phyloP scores from a whole-genome alignment of 2,888 invertebrate species.

The Villa cingulata region DNA sequence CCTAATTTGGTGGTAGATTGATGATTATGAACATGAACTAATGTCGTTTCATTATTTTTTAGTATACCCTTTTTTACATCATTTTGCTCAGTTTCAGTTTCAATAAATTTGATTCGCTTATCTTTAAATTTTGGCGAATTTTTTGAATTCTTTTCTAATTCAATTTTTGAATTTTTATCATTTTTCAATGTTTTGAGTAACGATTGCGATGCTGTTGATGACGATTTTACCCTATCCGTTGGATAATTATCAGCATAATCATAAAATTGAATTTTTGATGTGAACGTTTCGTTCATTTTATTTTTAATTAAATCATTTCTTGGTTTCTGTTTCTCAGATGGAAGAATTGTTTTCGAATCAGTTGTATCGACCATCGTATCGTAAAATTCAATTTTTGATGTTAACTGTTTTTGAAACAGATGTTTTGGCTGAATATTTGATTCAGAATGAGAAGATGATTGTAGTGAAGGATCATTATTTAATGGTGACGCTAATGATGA shows the following conservation, averaged over 20 bases:
- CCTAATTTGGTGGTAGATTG: too few relatives aligned
- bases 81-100: not conserved
- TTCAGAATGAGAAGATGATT: too few relatives aligned
- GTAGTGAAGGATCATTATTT: not conserved
- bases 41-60: conserved; percentile 1
- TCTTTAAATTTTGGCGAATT: conserved; percentile 8
- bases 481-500: not conserved
- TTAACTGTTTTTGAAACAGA: conserved; percentile 30
- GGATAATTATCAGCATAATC: conserved; percentile 25
- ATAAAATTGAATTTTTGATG: conserved; percentile 32
- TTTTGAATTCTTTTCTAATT: conserved; percentile 24
- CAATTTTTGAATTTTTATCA: conserved; percentile 30
- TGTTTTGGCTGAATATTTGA: conserved; percentile 22
- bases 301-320: conserved; percentile 9
- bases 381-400: conserved; percentile 32
- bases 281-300: conserved; percentile 26
- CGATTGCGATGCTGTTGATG: not conserved
- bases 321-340: not conserved
- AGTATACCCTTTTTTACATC: conserved; percentile 1
- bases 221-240: too few relatives aligned
- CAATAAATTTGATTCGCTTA: conserved; percentile 11
- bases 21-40: not conserved
- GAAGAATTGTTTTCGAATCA: too few relatives aligned
- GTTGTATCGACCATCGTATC: conserved; percentile 24
- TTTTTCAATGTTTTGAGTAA: conserved; percentile 21